Conservation (phyloP, 1,140 invertebrate species). For the Aradophagus sp. region DNA sequence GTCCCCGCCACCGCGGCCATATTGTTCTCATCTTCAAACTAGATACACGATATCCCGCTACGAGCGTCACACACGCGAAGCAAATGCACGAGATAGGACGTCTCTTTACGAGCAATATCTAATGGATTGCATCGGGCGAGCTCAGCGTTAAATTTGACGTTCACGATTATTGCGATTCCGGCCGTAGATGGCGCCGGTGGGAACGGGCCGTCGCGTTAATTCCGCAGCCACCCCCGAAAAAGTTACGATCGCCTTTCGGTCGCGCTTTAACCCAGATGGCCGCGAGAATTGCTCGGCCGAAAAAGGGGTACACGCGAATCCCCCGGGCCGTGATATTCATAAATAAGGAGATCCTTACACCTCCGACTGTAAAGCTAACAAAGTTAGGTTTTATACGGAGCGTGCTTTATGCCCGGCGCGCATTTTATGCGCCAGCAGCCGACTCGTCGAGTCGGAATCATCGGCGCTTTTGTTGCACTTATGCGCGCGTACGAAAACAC, state of each 20-base stretch:
- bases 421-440: conserved; percentile 43
- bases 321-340: conserved; percentile 61
- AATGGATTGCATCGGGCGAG: conserved; percentile 73
- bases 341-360: conserved; percentile 65
- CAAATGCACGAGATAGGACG: conserved; percentile 66
- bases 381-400: conserved; percentile 67
- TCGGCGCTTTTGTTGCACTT: conserved; percentile 40
- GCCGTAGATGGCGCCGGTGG: conserved; percentile 9
- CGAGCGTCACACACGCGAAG: conserved; percentile 14
- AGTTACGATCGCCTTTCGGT: conserved; percentile 67
- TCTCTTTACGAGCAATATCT: conserved; percentile 75
- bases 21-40: conserved; percentile 46
- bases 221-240: conserved; percentile 41
- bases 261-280: conserved; percentile 57
- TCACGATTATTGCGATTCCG: conserved; percentile 73
- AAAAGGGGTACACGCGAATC: conserved; percentile 47
- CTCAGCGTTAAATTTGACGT: conserved; percentile 74
- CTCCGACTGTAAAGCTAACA: conserved; percentile 66
- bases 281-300: conserved; percentile 53
- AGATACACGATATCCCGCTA: conserved; percentile 36
- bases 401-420: conserved; percentile 52
- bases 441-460: conserved; percentile 33
- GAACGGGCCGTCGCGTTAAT: too few relatives aligned
- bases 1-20: conserved; percentile 28
- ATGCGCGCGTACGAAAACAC: conserved; percentile 32